Percentiles rank a stretch among this genome's conserved stretches.
Evolutionary conservation across 2,888 invertebrate species (phyloP).

Genomic region (Ferrisia virgata): DNA sequence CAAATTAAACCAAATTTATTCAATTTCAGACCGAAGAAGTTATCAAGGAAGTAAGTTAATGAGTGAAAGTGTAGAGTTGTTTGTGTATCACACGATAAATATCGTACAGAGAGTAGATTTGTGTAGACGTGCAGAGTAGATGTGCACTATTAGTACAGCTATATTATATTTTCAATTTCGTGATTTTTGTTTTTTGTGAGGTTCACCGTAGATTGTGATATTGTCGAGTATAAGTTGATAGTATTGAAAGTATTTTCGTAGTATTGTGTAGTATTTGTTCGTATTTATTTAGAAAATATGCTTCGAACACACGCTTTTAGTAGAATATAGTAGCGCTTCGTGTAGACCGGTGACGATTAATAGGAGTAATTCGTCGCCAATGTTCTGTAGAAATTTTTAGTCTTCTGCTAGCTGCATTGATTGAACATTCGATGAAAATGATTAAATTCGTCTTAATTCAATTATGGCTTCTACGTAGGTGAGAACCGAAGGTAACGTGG

Average conservation of each 20-base stretch:
- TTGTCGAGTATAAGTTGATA: slow-evolving; percentile 1
- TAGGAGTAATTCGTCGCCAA: not conserved
- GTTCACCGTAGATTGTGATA: not conserved
- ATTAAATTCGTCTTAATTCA: no score
- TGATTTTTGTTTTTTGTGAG: not conserved
- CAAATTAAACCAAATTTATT: slow-evolving; percentile 24
- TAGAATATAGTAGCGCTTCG: not conserved
- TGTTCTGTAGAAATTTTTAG: not conserved
- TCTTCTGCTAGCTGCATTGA: not conserved
- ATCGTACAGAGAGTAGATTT: not conserved
- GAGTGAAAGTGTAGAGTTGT: not conserved
- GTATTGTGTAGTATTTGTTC: not conserved
- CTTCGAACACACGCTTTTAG: not conserved
- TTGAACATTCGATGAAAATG: not conserved
- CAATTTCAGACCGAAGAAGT: slow-evolving; percentile 50
- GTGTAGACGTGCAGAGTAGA: not conserved
- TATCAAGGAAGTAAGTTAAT: slow-evolving; percentile 49
- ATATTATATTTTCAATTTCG: not conserved
- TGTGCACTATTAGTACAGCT: not conserved
- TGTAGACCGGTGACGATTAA: not conserved
- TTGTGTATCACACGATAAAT: not conserved
- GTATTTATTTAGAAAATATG: not conserved
- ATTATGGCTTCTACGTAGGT: slow-evolving; percentile 52
- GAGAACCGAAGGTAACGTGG: slow-evolving; percentile 66
- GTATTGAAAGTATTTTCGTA: not conserved